Conservation (phyloP, 2,888 invertebrate genomes). For the Bruchidius siliquastri region DNA sequence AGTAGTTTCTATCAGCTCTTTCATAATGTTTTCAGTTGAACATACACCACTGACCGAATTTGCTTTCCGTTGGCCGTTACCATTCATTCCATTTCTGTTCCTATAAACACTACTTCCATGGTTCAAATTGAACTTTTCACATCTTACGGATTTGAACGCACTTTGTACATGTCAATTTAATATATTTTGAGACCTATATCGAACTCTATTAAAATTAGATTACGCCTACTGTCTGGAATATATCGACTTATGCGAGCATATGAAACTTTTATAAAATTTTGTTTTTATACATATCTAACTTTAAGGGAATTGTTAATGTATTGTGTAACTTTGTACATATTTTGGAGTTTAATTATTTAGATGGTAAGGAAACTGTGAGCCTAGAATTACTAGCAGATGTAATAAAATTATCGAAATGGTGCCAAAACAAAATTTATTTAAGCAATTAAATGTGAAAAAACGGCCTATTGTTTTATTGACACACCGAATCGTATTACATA, state of each 20-base stretch:
- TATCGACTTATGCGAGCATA: background rate
- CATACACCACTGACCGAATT: too few species aligned
- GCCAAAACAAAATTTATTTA: slow-evolving; percentile 16
- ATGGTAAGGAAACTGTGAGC: slow-evolving; percentile 1
- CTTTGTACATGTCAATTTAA: background rate
- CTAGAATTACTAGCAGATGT: slow-evolving; percentile 1
- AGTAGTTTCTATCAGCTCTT: too few species aligned
- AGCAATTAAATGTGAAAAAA: slow-evolving; percentile 14
- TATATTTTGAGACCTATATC: background rate
- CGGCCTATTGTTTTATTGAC: background rate
- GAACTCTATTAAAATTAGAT: background rate
- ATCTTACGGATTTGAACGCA: background rate
- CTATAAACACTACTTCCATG: background rate
- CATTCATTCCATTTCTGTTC: too few species aligned
- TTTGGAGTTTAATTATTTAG: slow-evolving; percentile 1
- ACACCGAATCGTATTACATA: background rate
- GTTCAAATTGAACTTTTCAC: background rate
- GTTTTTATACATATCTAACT: slow-evolving; percentile 4
- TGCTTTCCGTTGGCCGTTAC: too few species aligned
- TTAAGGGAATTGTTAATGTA: slow-evolving; percentile 13
- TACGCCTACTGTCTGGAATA: background rate
- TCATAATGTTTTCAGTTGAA: too few species aligned
- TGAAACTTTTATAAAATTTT: slow-evolving; percentile 7
- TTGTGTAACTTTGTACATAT: slow-evolving; percentile 4
- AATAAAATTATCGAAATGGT: slow-evolving; percentile 10